Base-by-base conservation (phyloP, 2,888 invertebrate species). In the Agrypnus murinus region DNA sequence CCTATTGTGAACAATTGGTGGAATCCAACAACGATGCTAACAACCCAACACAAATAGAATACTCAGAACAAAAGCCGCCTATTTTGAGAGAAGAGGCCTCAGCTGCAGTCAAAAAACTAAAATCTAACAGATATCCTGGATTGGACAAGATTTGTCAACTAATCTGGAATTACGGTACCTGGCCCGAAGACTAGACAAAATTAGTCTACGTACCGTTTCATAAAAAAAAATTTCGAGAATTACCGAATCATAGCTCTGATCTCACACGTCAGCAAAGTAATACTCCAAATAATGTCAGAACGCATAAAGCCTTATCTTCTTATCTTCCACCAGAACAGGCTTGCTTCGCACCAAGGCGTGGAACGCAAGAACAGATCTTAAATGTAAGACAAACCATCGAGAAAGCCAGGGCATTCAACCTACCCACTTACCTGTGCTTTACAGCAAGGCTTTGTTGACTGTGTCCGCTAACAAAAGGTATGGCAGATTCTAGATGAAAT, bases 381-480 rank as follows among this genome's bases (percentile, higher is more conserved):
- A 67, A 67, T 53, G 25, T 67, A 10, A 25, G 60, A n/a, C 60
- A 60, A 62, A 60, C 62, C 10, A 62, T 40, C 1, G 67, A 62
- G 15, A 67, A 67, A 38, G 8, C 43, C 15, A 63, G 63, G 19
- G 48, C 63, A 40, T 63, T 55, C 19, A 63, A 63, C 34, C 40
- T 57, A 15, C 32, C 32, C 36, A 53, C 43, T 40, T 62, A 62
- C n/a, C 8, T 69, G 19, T 62, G 31, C 12, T 62, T 50, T 14
- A 70, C 40, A 43, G 43, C 43, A 43, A 43, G 10, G 43, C 43
- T 5, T 43, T n/a, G n/a, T 43, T 43, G 43, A 43, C 43, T 43
- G 43, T 43, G 43, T 43, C n/a, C 10, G 43, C 43, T 43, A n/a
- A n/a, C 10, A 9, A 12, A 50, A 50, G 7, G 4, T 50, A 15